Conservation (phyloP, 2,113 vertebrate genomes). For the Origma solitaria region DNA sequence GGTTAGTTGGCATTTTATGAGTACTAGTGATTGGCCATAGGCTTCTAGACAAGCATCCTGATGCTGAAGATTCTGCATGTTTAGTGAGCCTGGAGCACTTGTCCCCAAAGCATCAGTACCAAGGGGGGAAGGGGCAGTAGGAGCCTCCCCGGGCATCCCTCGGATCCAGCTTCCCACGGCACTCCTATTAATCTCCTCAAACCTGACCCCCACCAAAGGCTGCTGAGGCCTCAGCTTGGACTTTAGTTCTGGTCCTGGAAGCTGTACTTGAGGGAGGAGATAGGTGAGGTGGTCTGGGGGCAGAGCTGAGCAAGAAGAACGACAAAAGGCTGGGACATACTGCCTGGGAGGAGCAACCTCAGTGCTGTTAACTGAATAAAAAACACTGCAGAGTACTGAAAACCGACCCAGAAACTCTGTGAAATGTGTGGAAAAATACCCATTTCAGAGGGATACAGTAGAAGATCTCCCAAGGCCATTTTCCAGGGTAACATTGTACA, state of each 20-base stretch:
- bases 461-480: not conserved
- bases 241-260: not conserved
- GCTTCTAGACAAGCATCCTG: not conserved
- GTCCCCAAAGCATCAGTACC: not conserved
- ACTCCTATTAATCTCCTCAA: not conserved
- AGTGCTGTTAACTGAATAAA: not conserved
- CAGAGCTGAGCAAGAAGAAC: not conserved
- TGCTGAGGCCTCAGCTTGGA: not conserved
- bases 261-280: not conserved
- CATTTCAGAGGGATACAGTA: not conserved
- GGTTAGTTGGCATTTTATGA: not conserved
- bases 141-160: fast-evolving
- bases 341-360: not conserved
- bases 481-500: not conserved
- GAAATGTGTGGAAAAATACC: not conserved
- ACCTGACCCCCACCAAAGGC: not conserved
- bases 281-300: not conserved
- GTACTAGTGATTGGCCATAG: not conserved
- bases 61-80: not conserved
- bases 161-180: fast-evolving
- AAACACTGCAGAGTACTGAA: not conserved
- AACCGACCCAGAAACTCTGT: not conserved
- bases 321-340: not conserved
- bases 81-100: not conserved
- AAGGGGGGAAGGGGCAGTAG: not conserved